These are phyloP conservation scores for Herpailurus yagouaroundi DNA, from an alignment of 2,113 vertebrate genomes.

Conservation along the genomic window DNA sequence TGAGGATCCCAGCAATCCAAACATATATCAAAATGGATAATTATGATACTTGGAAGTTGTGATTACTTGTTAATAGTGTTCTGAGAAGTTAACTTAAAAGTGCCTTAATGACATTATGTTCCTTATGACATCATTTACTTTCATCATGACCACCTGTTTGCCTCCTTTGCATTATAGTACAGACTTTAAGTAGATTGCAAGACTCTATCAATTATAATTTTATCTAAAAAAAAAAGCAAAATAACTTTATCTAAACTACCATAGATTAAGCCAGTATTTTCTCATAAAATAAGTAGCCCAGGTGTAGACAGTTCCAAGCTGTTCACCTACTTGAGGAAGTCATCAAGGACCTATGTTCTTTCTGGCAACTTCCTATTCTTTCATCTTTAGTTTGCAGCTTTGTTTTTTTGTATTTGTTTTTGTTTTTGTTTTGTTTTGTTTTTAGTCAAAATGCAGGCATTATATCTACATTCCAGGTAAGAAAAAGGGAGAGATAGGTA, in stretches of 20 bases:
- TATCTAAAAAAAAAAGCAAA: neutral
- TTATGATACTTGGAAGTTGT: constrained; percentile 21
- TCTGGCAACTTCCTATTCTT: neutral
- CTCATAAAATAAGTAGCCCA: neutral
- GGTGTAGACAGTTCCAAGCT: neutral
- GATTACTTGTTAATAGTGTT: neutral
- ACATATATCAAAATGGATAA: neutral
- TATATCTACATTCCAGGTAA: neutral
- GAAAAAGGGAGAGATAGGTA: neutral
- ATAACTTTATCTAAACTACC: neutral
- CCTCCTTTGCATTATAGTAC: neutral
- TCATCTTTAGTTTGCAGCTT: neutral
- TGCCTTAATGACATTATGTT: neutral
- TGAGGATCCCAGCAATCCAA: neutral
- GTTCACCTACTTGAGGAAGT: neutral
- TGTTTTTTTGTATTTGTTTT: neutral
- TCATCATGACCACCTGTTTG: neutral
- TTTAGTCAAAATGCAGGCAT: neutral
- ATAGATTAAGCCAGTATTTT: neutral
- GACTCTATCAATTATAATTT: neutral
- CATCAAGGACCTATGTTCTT: neutral
- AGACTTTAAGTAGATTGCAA: neutral
- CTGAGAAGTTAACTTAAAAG: neutral
- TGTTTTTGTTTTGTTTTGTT: constrained; percentile 7
- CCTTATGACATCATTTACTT: neutral